Evolutionary conservation across 2,113 vertebrate genomes (phyloP), one percentile per base, ranked within the genome.

Genomic region (Ciconia stormi): DNA sequence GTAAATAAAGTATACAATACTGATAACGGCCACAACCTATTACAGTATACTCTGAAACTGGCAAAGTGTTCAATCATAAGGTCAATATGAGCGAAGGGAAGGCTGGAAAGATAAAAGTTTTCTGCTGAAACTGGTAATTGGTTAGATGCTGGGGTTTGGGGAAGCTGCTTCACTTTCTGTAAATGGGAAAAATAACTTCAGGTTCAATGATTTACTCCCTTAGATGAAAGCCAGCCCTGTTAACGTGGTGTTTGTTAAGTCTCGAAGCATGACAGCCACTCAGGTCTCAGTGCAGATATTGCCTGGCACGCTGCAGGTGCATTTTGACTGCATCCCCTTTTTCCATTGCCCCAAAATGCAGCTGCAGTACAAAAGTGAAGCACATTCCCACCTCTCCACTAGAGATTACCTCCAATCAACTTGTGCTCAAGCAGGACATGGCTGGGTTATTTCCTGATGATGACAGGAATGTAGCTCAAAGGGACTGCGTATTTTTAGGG

Each of bases 71-170:
- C 82, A 90, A 44, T 90, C 20, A 40, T 78, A 70, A 78, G 42
- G 82, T 82, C 42, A 83, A 67, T 83, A 78, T 21, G 7, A 71
- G 19, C 1, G 1, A 95, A 93, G 61, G 18, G 23, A 83, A 80
- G 20, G 29, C 27, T 62, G 29, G 20, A 81, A 81, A 84, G 47
- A 73, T 27, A 74, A 87, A 80, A 50, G 13, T 80, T 94, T 84
- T 93, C n/a, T 88, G 19, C n/a, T 88, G 66, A 73, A n/a, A 67
- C 29, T 46, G 34, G 56, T 56, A 91, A 78, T 55, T 53, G 38
- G 1, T 10, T 2, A 0, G 22, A 30, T 73, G 18, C 2, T 38
- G 36, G 5, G 13, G 5, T 69, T 4, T 80, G 3, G 2, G 34
- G 17, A 87, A 47, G 11, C 2, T 71, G 26, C 34, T 88, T 62